Evolutionary conservation across 2,113 vertebrate genomes (phyloP).

Genomic region (Prietella phreatophila): DNA sequence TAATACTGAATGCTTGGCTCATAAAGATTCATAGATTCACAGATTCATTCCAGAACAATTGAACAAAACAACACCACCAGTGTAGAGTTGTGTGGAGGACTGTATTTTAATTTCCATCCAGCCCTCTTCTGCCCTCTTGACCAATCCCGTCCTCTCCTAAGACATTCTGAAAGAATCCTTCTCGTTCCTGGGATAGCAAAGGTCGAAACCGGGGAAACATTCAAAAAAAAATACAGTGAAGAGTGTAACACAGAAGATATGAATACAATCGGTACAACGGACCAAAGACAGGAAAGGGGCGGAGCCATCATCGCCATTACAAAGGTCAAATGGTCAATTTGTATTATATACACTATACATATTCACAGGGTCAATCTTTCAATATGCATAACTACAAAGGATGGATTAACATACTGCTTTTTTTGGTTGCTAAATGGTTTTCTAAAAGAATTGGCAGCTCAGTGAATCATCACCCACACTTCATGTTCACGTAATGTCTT

Average conservation of each 20-base stretch:
- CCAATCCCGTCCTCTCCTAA: not conserved
- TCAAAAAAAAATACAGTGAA: not conserved
- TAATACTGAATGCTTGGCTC: not conserved
- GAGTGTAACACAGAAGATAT: not conserved
- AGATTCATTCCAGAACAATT: not conserved
- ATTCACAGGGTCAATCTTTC: not conserved
- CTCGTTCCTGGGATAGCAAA: not conserved
- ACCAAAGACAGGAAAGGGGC: not conserved
- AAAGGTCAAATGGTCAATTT: constrained; percentile 5
- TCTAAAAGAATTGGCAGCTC: constrained; percentile 9
- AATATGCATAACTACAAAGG: not conserved
- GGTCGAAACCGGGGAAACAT: not conserved
- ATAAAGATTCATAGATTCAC: not conserved
- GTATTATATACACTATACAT: not conserved
- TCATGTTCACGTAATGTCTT: not conserved
- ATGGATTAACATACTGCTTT: constrained; percentile 16
- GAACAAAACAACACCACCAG: not conserved
- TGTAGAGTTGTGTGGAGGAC: not conserved
- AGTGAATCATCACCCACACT: not conserved
- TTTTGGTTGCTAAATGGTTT: not conserved
- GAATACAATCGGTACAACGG: not conserved
- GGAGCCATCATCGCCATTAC: not conserved
- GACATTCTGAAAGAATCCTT: not conserved
- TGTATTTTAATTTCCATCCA: not conserved
- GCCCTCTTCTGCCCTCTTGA: not conserved